Conservation (phyloP, 2,888 invertebrate genomes). For the Lottia gigantea region DNA sequence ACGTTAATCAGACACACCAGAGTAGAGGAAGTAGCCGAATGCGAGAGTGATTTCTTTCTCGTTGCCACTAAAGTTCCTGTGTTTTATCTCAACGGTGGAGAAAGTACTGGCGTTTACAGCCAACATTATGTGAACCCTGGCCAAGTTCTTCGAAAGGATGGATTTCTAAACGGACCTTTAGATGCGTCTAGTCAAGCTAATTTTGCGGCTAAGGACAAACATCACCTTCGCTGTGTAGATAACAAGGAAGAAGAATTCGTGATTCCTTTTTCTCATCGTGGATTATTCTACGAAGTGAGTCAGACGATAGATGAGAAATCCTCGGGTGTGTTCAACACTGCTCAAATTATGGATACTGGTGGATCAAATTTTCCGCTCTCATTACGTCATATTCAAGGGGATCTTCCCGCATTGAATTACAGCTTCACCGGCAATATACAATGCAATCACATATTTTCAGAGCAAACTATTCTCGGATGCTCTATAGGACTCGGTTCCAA, state of each 20-base stretch:
- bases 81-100: slow-evolving; percentile 22
- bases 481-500: slow-evolving; percentile 34
- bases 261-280: slow-evolving; percentile 33
- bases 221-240: slow-evolving; percentile 34
- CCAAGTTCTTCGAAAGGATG: slow-evolving; percentile 31
- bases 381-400: slow-evolving; percentile 40
- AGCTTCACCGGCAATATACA: slow-evolving; percentile 40
- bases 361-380: slow-evolving; percentile 35
- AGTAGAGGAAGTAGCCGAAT: slow-evolving; percentile 28
- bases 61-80: slow-evolving; percentile 33
- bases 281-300: slow-evolving; percentile 36
- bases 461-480: slow-evolving; percentile 42
- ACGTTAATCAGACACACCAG: slow-evolving; percentile 28
- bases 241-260: slow-evolving; percentile 42
- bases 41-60: slow-evolving; percentile 26
- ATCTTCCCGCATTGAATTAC: slow-evolving; percentile 36
- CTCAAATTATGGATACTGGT: slow-evolving; percentile 20
- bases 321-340: slow-evolving; percentile 24
- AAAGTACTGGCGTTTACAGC: slow-evolving; percentile 24
- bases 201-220: background rate
- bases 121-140: slow-evolving; percentile 30
- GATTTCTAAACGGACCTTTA: slow-evolving; percentile 22
- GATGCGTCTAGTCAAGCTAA: background rate
- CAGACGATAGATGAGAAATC: slow-evolving; percentile 20
- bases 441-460: slow-evolving; percentile 36